Evolutionary conservation across 1,140 invertebrate genomes (phyloP), one percentile per base, ranked within the genome.

Genomic region (Heliconius eleuchia): DNA sequence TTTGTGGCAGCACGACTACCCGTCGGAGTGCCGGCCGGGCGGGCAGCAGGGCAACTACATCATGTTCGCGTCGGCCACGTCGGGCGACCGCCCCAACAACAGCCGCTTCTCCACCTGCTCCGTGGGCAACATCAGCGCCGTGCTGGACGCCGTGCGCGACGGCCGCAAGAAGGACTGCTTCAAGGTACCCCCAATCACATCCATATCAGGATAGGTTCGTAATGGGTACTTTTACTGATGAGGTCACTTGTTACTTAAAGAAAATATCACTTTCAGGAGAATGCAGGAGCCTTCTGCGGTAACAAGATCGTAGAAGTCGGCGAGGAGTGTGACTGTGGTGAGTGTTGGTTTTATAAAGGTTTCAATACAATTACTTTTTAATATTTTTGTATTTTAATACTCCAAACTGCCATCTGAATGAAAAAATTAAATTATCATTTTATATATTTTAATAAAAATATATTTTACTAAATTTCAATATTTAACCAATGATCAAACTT

Each of bases 301-400:
- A 99, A 99, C 93, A 99, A 99, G 95, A 99, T 99, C 87, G 98
- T 99, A 1, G 99, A 99, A 94, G 97, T 97, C 46, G 98, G 98
- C 18, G 99, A 99, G 94, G 98, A 99, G 94, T 99, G 99, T 90
- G 99, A 99, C 94, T 99, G 99, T 92, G 99, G 92, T 95, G 77
- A 83, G 76, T 82, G 8, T 3, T 27, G 13, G 9, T 66, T 27
- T 27, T 16, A 30, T 46, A 16, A 46, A 37, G 34, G 13, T 16
- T 46, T 42, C 3, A 3, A 46, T 46, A 46, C 13, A 16, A 19
- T 52, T 19, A 52, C 50, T 18, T 19, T 52, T 6, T 18, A 0
- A 6, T 19, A 52, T 7, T 19, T 52, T 4, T 13, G 13, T 16
- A 46, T 46, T 0, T 4, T 13, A 46, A 46, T 16, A 46, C 42